phyloP scores from a whole-genome alignment of 2,797 vertebrate genomes.

The Taenioides sp. region DNA sequence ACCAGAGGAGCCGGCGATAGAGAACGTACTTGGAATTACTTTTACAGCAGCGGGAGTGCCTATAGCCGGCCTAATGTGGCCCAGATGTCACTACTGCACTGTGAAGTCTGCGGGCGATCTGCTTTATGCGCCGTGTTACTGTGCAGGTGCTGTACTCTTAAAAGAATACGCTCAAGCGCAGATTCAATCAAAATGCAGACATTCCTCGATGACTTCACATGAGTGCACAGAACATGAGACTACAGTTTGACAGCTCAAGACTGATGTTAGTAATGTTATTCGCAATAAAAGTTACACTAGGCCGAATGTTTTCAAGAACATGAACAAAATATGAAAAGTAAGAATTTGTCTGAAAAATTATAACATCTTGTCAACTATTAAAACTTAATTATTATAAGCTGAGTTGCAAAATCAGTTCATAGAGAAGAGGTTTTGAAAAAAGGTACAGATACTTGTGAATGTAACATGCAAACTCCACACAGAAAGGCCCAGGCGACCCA shows the following conservation, averaged over 20 bases:
- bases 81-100: neutral
- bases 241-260: neutral
- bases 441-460: neutral
- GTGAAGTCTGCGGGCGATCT: neutral
- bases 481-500: too few relatives aligned
- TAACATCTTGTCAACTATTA: neutral
- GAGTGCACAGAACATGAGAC: neutral
- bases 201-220: neutral
- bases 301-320: neutral
- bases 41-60: slow-evolving; percentile 13
- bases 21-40: slow-evolving; percentile 26
- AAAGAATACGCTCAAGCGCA: neutral
- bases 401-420: neutral
- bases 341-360: neutral
- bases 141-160: neutral
- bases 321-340: neutral
- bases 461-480: too few relatives aligned
- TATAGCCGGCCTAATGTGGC: neutral
- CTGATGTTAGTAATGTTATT: neutral
- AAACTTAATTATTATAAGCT: neutral
- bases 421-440: neutral
- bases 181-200: neutral
- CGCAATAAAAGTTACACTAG: neutral
- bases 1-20: slow-evolving; percentile 37
- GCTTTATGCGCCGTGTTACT: neutral